phyloP scores from a whole-genome alignment of 2,113 vertebrate species.

The Psephotus haematonotus region DNA sequence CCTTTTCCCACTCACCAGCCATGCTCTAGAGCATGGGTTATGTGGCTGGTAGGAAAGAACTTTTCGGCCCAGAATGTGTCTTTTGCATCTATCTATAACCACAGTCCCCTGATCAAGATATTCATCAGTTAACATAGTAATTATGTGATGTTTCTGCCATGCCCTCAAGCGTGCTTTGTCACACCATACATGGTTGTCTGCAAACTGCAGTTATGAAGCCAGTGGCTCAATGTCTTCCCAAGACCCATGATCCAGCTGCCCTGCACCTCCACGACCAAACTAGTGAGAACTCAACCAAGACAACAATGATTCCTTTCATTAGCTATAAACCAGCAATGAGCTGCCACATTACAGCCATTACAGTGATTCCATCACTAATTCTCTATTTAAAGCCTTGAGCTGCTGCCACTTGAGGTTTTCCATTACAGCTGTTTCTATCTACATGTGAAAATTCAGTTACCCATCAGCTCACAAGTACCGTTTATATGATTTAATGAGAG shows the following conservation, averaged over 20 bases:
- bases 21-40: background rate
- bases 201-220: background rate
- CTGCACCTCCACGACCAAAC: background rate
- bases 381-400: background rate
- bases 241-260: background rate
- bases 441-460: background rate
- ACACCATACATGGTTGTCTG: background rate
- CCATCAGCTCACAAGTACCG: background rate
- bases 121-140: background rate
- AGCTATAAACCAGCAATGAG: background rate
- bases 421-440: background rate
- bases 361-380: background rate
- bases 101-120: background rate
- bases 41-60: background rate
- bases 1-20: background rate
- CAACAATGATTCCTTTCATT: background rate
- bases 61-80: background rate
- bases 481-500: background rate
- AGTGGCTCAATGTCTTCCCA: background rate
- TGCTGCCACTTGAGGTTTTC: background rate
- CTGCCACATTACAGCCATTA: background rate
- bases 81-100: background rate
- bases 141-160: background rate
- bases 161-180: background rate
- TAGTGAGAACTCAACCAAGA: background rate